phyloP scores from a whole-genome alignment of 30 jellyfish, hydroid and myxozoan genomes.

The Mastigias papua region DNA sequence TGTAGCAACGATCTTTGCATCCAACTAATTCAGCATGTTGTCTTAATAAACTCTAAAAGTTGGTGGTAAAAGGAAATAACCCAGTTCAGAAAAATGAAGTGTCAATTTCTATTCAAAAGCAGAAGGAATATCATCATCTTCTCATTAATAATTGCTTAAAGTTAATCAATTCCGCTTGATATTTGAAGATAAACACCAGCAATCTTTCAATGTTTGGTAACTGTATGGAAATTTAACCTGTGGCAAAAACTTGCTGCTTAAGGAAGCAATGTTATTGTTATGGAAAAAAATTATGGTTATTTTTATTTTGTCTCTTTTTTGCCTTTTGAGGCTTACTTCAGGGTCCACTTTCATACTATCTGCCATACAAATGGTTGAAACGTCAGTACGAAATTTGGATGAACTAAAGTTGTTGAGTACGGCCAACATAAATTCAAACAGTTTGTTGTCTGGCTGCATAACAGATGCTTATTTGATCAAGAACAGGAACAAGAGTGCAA shows the following conservation, averaged over 20 bases:
- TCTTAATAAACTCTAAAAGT: too few species aligned
- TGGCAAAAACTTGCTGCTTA: background rate
- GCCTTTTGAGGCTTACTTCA: background rate
- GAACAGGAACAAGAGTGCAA: background rate
- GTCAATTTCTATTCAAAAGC: background rate
- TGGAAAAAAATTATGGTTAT: background rate
- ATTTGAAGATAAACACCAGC: background rate
- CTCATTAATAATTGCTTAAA: background rate
- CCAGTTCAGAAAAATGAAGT: too few species aligned
- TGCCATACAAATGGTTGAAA: background rate
- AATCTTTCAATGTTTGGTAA: background rate
- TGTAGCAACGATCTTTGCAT: too few species aligned
- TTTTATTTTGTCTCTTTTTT: background rate
- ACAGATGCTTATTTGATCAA: background rate
- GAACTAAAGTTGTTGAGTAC: slow-evolving; percentile 1
- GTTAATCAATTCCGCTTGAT: background rate
- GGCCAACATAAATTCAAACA: background rate
- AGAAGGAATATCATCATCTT: too few species aligned
- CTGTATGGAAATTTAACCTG: background rate
- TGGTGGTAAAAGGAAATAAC: too few species aligned
- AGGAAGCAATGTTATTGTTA: background rate
- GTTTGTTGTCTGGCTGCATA: background rate
- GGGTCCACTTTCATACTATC: background rate
- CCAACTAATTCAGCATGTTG: too few species aligned
- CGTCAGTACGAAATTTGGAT: background rate